Conservation (phyloP, 2,113 vertebrate genomes). For the Bagarius yarrelli region DNA sequence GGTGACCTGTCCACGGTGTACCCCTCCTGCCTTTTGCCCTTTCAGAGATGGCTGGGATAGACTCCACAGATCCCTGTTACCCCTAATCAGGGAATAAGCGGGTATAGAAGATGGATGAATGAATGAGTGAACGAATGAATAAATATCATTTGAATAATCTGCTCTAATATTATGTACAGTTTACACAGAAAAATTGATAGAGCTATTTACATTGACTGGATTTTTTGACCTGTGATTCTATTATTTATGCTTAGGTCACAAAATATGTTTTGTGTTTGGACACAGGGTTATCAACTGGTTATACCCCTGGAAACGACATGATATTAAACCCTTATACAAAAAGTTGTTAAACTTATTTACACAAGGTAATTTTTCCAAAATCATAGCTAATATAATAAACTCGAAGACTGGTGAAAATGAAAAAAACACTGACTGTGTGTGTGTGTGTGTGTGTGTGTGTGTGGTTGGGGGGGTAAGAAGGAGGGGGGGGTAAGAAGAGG, state of each 20-base stretch:
- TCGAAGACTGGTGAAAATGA: not conserved
- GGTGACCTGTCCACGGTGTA: too few relatives aligned
- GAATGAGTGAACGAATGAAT: too few relatives aligned
- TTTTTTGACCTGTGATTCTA: not conserved
- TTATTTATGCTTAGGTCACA: not conserved
- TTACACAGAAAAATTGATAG: not conserved
- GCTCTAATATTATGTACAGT: not conserved
- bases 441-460: too few relatives aligned
- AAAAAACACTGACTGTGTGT: not conserved
- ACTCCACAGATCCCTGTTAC: too few relatives aligned
- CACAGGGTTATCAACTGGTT: slow-evolving; percentile 13
- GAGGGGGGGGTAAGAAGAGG: not conserved
- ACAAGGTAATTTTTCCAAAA: not conserved
- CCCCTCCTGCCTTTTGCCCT: too few relatives aligned
- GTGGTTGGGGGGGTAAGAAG: too few relatives aligned
- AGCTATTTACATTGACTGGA: not conserved
- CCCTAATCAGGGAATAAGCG: too few relatives aligned
- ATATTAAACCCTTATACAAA: not conserved
- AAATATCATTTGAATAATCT: too few relatives aligned
- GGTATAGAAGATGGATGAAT: too few relatives aligned
- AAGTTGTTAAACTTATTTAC: not conserved
- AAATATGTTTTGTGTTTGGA: slow-evolving; percentile 20
- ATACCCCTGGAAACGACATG: not conserved
- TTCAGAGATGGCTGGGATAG: too few relatives aligned
- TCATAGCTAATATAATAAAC: not conserved